Conservation (phyloP, 1,140 invertebrate species). For the Chlorops oryzae region DNA sequence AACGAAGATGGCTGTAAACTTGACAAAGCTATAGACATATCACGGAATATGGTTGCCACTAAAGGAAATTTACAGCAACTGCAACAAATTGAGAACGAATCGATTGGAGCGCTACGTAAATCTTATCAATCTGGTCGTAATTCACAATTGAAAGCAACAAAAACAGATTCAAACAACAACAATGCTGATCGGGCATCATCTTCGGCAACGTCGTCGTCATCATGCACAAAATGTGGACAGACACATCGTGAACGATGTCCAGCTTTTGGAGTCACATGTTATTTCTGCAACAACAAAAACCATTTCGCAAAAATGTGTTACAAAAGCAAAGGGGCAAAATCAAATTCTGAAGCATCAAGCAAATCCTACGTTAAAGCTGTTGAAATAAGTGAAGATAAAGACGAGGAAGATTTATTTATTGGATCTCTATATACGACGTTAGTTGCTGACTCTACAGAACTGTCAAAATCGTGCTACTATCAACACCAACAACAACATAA, state of each 20-base stretch:
- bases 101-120: too few relatives aligned
- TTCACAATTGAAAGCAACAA: too few relatives aligned
- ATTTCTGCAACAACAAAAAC: conserved; percentile 15
- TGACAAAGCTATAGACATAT: conserved; percentile 14
- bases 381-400: background rate
- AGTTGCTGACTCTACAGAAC: background rate
- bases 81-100: too few relatives aligned
- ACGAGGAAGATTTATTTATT: background rate
- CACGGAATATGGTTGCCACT: background rate
- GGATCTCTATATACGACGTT: background rate
- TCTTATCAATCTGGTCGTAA: too few relatives aligned
- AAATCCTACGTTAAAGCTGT: conserved; percentile 1
- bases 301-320: too few relatives aligned
- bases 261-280: conserved; percentile 17
- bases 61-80: conserved; percentile 3
- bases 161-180: background rate
- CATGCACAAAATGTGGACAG: conserved; percentile 5
- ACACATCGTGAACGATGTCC: conserved; percentile 14
- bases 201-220: too few relatives aligned
- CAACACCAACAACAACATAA: background rate
- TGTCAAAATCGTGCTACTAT: too few relatives aligned
- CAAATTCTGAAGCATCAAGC: background rate
- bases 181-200: background rate
- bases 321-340: conserved; percentile 8
- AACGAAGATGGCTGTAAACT: conserved; percentile 13